Base-by-base conservation (phyloP, 2,888 invertebrate species). In the Linnaemya vulpina region DNA sequence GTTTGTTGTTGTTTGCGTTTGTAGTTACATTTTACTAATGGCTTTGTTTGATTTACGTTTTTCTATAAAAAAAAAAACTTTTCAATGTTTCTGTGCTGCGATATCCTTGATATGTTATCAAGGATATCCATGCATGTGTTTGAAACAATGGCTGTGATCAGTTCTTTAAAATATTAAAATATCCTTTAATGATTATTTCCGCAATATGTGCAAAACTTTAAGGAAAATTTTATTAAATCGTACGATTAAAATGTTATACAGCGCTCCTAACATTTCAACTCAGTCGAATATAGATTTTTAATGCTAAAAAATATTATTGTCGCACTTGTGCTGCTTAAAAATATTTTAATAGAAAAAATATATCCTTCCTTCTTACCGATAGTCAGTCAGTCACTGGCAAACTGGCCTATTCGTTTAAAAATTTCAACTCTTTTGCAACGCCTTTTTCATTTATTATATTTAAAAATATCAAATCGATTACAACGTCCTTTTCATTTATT, bases 11-110 rank as follows among this genome's bases (percentile, higher is more conserved):
- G n/a, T n/a, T n/a, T n/a, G n/a, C n/a, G n/a, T 17, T 71, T 30
- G 30, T 71, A 38, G 53, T 40, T 77, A 46, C 49, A 73, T 73
- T 49, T 71, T 63, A 62, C 83, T 74, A 77, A 73, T 73, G 51
- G 65, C 17, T 74, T 74, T 73, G 67, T 83, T 77, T 79, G 68
- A 79, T 79, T 83, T 79, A 68, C 20, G 46, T 63, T 76, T 70
- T 17, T 35, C 0, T 17, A 25, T 25, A 17, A 17, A 58, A 58
- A 15, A 46, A 8, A 71, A n/a, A 63, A 25, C 65, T 53, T 73
- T 79, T 83, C 53, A 67, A 62, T 83, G 71, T 67, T 58, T 25
- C 30, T 79, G n/a, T 53, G 15, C 46, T 73, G 15, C 35, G 20
- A 58, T 83, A 68, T 79, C 71, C 67, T 78, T 78, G 78, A 55